phyloP scores from a whole-genome alignment of 2,113 vertebrate species.

The Tupaia chinensis region DNA sequence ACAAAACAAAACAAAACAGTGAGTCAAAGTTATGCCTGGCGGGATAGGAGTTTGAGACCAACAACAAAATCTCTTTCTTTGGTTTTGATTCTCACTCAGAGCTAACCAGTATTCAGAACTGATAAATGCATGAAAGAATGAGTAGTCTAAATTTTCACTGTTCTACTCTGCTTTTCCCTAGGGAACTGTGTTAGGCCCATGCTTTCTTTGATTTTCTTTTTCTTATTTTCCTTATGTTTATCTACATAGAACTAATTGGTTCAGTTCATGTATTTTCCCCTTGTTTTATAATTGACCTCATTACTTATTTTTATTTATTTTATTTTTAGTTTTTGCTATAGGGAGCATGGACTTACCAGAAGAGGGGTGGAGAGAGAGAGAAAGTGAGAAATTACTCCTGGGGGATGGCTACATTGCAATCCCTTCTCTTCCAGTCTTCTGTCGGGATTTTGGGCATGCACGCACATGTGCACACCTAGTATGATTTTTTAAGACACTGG shows the following conservation, averaged over 20 bases:
- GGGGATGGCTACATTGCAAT: no score
- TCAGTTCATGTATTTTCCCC: neutral
- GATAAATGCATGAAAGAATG: neutral
- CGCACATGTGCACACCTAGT: no score
- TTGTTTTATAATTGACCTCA: neutral
- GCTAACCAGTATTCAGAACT: neutral
- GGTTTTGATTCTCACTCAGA: neutral
- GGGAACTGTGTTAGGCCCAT: neutral
- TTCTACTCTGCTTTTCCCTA: neutral
- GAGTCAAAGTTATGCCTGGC: conserved; percentile 10
- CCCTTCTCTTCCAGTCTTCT: no score
- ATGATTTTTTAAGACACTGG: no score
- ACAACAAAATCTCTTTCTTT: neutral
- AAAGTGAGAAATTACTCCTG: no score
- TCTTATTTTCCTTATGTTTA: neutral
- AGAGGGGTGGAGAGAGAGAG: no score
- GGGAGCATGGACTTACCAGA: no score
- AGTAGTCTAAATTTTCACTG: neutral
- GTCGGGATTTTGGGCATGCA: no score
- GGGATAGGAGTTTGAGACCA: conserved; percentile 29
- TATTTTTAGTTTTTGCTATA: no score
- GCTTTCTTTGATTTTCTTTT: neutral
- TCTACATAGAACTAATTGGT: neutral
- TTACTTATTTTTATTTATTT: conserved; percentile 1
- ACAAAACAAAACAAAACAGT: neutral